Evolutionary conservation across 2,888 invertebrate species (phyloP).

Genomic region (Nymphalis polychloros): DNA sequence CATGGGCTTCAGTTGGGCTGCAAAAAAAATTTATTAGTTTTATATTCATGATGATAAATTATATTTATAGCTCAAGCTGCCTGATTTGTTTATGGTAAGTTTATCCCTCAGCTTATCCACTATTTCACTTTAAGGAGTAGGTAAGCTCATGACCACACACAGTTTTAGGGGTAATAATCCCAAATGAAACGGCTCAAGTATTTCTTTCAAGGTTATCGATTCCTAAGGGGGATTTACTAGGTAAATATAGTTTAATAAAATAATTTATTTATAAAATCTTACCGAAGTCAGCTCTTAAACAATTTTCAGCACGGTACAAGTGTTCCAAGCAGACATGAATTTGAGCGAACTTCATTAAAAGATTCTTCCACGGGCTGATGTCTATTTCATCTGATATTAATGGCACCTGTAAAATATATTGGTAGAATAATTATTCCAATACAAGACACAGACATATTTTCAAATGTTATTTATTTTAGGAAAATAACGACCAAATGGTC

Average conservation of each 20-base stretch:
- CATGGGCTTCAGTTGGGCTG: slow-evolving; percentile 70
- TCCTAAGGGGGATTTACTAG: too few relatives aligned
- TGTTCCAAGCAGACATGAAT: slow-evolving; percentile 76
- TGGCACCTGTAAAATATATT: slow-evolving; percentile 59
- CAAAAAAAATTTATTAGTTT: slow-evolving; percentile 37
- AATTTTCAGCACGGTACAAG: slow-evolving; percentile 67
- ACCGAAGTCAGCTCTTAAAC: slow-evolving; percentile 71
- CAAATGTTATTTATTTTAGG: too few relatives aligned
- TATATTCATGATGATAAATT: neutral
- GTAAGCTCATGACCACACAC: too few relatives aligned
- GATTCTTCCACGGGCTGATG: slow-evolving; percentile 74
- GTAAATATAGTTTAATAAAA: neutral
- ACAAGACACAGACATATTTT: neutral
- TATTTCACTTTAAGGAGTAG: too few relatives aligned
- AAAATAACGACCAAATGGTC: too few relatives aligned
- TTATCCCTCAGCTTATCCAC: too few relatives aligned
- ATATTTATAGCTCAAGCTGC: neutral
- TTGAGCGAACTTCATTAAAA: slow-evolving; percentile 75
- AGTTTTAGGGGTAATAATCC: too few relatives aligned
- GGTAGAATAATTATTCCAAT: neutral
- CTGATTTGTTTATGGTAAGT: too few relatives aligned
- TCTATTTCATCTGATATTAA: slow-evolving; percentile 76
- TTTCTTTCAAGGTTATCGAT: too few relatives aligned
- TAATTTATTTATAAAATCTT: slow-evolving; percentile 34
- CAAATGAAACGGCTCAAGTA: too few relatives aligned